These are phyloP conservation scores for Anguilla marmorata DNA, from an alignment of 2,797 vertebrate genomes.

Conservation along the genomic window DNA sequence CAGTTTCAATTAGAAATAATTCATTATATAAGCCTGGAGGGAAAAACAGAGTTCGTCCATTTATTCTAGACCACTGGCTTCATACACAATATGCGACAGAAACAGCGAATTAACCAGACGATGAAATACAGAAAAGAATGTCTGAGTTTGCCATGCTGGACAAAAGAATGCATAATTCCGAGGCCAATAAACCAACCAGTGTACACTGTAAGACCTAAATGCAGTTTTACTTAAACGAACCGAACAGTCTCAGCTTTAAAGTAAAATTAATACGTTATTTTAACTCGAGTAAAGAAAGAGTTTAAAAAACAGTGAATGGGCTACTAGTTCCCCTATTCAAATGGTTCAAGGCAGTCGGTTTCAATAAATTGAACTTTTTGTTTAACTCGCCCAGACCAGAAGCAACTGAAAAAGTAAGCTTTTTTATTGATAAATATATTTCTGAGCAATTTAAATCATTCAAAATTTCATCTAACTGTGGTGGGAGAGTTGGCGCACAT, in stretches of 20 bases:
- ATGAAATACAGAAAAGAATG: not conserved
- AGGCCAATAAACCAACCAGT: not conserved
- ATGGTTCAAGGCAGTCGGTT: no score
- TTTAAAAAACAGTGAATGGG: no score
- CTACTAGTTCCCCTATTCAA: no score
- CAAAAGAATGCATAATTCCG: not conserved
- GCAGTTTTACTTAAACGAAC: not conserved
- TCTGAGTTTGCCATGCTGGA: not conserved
- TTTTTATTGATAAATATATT: not conserved
- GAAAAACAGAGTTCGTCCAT: not conserved
- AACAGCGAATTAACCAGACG: not conserved
- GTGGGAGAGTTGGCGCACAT: not conserved
- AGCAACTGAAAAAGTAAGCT: not conserved
- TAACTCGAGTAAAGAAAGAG: not conserved
- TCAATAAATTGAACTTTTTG: not conserved
- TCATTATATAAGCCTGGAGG: no score
- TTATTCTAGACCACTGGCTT: not conserved
- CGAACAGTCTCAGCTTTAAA: no score
- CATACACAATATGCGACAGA: not conserved
- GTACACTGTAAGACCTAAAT: not conserved
- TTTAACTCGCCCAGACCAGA: not conserved
- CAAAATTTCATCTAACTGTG: not conserved
- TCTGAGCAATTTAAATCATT: not conserved
- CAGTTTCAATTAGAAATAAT: no score
- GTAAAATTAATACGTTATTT: not conserved